Conservation (phyloP, 2,888 invertebrate species). For the Physocephala rufipes region DNA sequence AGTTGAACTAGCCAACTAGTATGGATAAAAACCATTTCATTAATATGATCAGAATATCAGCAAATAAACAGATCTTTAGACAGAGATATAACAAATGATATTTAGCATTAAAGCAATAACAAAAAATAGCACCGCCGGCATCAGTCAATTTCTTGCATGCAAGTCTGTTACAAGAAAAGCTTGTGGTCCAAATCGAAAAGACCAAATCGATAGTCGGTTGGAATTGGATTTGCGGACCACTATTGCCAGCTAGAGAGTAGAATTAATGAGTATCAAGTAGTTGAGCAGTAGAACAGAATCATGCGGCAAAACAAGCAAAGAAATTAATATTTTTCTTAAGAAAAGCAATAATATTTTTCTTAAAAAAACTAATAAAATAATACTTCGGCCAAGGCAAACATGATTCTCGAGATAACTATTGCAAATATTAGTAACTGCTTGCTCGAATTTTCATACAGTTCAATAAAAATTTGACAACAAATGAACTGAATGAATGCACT, state of each 20-base stretch:
- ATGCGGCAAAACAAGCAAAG: too few relatives aligned
- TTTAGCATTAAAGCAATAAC: background rate
- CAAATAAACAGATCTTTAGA: conserved; percentile 1
- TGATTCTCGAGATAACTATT: too few relatives aligned
- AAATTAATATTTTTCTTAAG: too few relatives aligned
- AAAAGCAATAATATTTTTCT: too few relatives aligned
- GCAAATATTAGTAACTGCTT: too few relatives aligned
- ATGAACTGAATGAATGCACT: too few relatives aligned
- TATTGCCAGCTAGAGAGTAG: background rate
- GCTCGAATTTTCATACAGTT: too few relatives aligned
- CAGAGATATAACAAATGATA: background rate
- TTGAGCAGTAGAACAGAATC: background rate
- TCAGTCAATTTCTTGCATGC: background rate
- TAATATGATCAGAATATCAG: background rate
- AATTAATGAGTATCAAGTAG: background rate
- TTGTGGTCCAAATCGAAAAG: conserved; percentile 10
- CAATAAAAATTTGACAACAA: too few relatives aligned
- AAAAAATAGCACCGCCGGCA: too few relatives aligned
- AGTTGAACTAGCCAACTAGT: background rate
- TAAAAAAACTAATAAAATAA: too few relatives aligned
- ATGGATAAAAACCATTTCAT: background rate
- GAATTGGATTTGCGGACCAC: background rate
- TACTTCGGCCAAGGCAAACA: too few relatives aligned
- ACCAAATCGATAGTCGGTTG: background rate
- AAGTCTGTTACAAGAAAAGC: too few relatives aligned